A percentile compares a stretch with the other conserved stretches of the same genome.
These are phyloP conservation scores for Hemicordylus capensis DNA, from an alignment of 2,113 vertebrate genomes.

Conservation along the genomic window DNA sequence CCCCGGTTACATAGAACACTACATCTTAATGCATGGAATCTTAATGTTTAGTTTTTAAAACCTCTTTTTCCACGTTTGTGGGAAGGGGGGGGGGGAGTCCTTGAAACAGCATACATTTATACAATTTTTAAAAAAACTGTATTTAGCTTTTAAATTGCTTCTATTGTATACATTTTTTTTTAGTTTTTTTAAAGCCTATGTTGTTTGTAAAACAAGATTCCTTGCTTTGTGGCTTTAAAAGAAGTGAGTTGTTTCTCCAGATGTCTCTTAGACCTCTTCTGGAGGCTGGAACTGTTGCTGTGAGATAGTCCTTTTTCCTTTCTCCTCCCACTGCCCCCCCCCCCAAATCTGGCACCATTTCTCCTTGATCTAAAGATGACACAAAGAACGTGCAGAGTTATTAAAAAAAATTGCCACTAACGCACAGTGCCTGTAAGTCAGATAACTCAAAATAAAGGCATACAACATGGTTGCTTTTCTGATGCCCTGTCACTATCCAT, in stretches of 20 bases:
- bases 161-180: constrained; percentile 42
- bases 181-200: constrained; percentile 65
- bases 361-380: constrained; percentile 2
- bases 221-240: constrained; percentile 43
- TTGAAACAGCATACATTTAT: constrained; percentile 25
- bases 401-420: constrained; percentile 33
- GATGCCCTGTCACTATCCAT: background rate
- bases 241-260: constrained; percentile 51
- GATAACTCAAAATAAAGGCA: constrained; percentile 76
- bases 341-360: background rate
- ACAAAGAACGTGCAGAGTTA: constrained; percentile 37
- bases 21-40: constrained; percentile 72
- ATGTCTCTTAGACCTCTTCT: constrained; percentile 52
- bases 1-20: constrained; percentile 82
- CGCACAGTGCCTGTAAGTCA: constrained; percentile 64
- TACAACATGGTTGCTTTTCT: constrained; percentile 41
- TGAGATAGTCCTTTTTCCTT: constrained; percentile 39
- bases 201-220: constrained; percentile 54
- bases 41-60: constrained; percentile 57
- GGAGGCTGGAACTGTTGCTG: constrained; percentile 34
- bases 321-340: too few relatives aligned
- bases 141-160: constrained; percentile 69
- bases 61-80: constrained; percentile 40
- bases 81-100: constrained; percentile 22
- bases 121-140: constrained; percentile 55